These are phyloP conservation scores for Catagonus wagneri DNA, from an alignment of 2,113 vertebrate genomes.

Conservation along the genomic window DNA sequence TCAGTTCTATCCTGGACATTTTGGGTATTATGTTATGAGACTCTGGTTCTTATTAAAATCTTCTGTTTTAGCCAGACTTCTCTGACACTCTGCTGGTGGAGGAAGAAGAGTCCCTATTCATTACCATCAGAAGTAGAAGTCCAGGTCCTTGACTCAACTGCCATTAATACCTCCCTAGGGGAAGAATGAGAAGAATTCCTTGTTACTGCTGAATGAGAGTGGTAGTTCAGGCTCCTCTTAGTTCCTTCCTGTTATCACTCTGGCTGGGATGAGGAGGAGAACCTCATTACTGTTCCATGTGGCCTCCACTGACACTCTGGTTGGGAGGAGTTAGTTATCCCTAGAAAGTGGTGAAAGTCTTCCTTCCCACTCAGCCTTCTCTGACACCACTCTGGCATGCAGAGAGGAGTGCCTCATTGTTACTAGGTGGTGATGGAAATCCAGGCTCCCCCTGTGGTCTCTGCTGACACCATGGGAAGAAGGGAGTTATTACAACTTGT, in stretches of 20 bases:
- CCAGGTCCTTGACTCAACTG: neutral
- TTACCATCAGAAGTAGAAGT: neutral
- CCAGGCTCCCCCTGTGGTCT: neutral
- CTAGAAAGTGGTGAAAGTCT: neutral
- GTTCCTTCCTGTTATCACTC: neutral
- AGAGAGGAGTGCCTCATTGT: neutral
- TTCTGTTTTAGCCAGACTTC: neutral
- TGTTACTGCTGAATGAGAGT: neutral
- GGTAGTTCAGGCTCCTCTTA: neutral
- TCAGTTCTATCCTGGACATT: neutral
- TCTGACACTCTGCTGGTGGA: neutral
- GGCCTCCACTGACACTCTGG: neutral
- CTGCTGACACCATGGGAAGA: neutral
- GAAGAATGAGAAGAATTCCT: neutral
- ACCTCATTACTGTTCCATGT: neutral
- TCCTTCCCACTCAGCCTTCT: neutral
- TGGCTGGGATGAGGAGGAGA: neutral
- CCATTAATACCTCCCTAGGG: neutral
- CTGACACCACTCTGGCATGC: neutral
- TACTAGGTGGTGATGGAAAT: neutral
- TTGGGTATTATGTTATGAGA: neutral
- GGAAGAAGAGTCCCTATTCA: neutral
- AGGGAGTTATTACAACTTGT: neutral
- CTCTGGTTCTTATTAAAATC: constrained; percentile 28
- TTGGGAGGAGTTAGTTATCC: neutral